A percentile compares a stretch with the other conserved stretches of the same genome.
phyloP scores from a whole-genome alignment of 2,113 vertebrate genomes.

The Nannobrachium achirus region DNA sequence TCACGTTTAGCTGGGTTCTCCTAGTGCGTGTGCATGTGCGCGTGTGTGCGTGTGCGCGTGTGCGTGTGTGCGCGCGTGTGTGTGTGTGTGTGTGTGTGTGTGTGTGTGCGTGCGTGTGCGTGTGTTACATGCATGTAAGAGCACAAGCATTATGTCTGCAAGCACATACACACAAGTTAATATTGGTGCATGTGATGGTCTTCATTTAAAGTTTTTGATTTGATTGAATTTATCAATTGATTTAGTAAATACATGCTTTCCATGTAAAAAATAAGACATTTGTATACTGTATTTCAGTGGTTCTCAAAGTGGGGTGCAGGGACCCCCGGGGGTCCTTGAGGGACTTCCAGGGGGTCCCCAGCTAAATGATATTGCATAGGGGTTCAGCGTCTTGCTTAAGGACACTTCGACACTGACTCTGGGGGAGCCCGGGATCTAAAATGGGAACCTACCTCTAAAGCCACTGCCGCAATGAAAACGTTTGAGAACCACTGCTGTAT shows the following conservation, averaged over 20 bases:
- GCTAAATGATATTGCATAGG: conserved; percentile 8
- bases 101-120: conserved; percentile 1
- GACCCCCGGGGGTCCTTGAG: too few relatives aligned
- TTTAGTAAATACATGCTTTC: not conserved
- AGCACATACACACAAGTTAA: not conserved
- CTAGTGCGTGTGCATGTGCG: too few relatives aligned
- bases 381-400: not conserved
- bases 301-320: too few relatives aligned
- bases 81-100: conserved; percentile 6
- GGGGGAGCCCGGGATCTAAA: too few relatives aligned
- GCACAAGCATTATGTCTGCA: not conserved
- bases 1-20: too few relatives aligned
- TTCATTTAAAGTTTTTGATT: not conserved
- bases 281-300: conserved; percentile 4
- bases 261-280: not conserved
- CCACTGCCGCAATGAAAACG: too few relatives aligned
- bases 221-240: not conserved
- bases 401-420: too few relatives aligned
- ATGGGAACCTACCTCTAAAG: too few relatives aligned
- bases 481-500: not conserved
- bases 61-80: not conserved
- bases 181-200: not conserved
- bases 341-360: conserved; percentile 8
- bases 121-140: not conserved
- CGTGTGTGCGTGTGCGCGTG: not conserved